Evolutionary conservation across 37 sponge, comb jelly and placozoan species (phyloP), one percentile per base, ranked within the genome.

Genomic region (Chondrilla cf. caribensis): DNA sequence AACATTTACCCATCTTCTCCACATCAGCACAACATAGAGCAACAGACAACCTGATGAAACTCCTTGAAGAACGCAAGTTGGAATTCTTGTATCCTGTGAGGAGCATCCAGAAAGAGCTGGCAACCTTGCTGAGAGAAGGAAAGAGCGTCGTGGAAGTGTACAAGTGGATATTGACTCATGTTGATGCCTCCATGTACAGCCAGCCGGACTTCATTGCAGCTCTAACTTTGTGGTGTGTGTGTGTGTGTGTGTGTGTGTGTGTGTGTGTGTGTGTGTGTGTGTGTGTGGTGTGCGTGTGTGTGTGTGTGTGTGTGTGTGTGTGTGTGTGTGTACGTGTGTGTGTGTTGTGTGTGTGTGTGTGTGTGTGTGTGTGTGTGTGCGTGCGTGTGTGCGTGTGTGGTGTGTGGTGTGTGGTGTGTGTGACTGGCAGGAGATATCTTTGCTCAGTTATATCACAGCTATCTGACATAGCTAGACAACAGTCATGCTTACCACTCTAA

Each of bases 101-200:
- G 78, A 47, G 67, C 38, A 78, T 88, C 14, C 86, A 93, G 81
- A 36, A 47, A 11, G 86, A 90, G 22, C 75, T 93, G 37, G 21
- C 67, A 0, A 54, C 58, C 26, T 55, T 71, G 58, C 35, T 93
- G 35, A 76, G 71, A 38, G 64, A 78, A n/a, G 80, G 80, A 18
- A n/a, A 70, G 14, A 77, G 77, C 15, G 66, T 85, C 25, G 81
- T 66, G 22, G 24, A 64, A 38, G 83, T 94, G 32, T 94, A 84
- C 60, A 91, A 83, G 78, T 94, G 95, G 92, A 85, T 94, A 0
- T 85, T 85, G 88, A 60, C 75, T 31, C 79, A 85, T 60, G 88
- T 91, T 36, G 83, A 84, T 58, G 28, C 72, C 11, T 79, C 85
- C 14, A 57, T 87, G 25, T 87, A 87, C 47, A 41, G 59, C 3